phyloP scores from a whole-genome alignment of 2,888 invertebrate genomes.

The Trissoscelio sp. region DNA sequence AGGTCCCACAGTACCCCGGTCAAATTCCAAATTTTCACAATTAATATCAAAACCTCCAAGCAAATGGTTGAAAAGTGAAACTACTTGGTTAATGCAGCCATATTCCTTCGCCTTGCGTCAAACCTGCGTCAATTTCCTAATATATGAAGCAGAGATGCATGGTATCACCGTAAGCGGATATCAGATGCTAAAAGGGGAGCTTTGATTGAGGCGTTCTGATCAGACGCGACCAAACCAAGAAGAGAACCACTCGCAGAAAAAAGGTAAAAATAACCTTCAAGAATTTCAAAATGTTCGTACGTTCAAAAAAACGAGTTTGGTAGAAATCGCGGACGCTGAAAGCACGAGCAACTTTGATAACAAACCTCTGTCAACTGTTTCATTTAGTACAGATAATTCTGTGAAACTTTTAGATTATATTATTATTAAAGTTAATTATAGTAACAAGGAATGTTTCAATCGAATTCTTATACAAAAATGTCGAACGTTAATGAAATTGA shows the following conservation, averaged over 20 bases:
- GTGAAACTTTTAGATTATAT: not conserved
- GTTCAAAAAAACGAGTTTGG: conserved; percentile 34
- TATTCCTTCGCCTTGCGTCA: conserved; percentile 75
- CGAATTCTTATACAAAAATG: no score
- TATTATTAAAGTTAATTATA: not conserved
- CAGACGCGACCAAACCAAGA: conserved; percentile 34
- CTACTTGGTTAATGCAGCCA: conserved; percentile 76
- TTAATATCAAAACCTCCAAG: conserved; percentile 73
- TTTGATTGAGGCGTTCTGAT: conserved; percentile 44
- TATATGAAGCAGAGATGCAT: conserved; percentile 71
- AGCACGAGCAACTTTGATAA: conserved; percentile 42
- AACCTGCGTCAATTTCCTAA: conserved; percentile 74
- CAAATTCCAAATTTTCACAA: conserved; percentile 70
- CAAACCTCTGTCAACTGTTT: not conserved
- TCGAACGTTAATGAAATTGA: not conserved
- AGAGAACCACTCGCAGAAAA: not conserved
- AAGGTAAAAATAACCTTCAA: not conserved
- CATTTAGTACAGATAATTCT: not conserved
- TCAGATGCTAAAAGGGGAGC: conserved; percentile 17
- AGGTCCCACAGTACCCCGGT: conserved; percentile 74
- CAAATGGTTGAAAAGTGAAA: conserved; percentile 71
- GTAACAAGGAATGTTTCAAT: not conserved
- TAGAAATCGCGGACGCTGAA: conserved; percentile 54
- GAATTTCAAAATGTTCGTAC: not conserved
- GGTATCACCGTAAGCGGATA: conserved; percentile 36